Conservation (phyloP, 2,888 invertebrate species). For the Hirtodrosophila histrioides region DNA sequence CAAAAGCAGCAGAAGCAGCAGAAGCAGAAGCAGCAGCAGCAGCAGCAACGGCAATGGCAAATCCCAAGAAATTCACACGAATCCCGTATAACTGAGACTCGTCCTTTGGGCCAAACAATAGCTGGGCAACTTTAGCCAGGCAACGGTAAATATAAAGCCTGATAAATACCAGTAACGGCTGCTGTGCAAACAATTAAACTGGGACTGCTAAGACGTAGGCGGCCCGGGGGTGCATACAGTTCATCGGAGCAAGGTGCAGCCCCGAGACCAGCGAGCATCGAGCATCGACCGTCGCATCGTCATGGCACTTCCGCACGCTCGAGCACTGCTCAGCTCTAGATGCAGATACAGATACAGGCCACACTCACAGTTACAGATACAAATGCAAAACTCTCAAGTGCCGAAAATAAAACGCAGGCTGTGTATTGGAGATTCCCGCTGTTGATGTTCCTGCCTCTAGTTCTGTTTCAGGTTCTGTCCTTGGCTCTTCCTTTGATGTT, state of each 20-base stretch:
- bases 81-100: slow-evolving; percentile 32
- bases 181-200: slow-evolving; percentile 75
- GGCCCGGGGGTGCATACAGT: slow-evolving; percentile 20
- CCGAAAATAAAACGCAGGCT: slow-evolving; percentile 62
- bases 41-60: slow-evolving; percentile 30
- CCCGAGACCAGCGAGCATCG: slow-evolving; percentile 12
- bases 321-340: slow-evolving; percentile 17
- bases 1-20: slow-evolving; percentile 42
- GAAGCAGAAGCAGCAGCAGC: not conserved
- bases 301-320: slow-evolving; percentile 57
- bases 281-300: slow-evolving; percentile 23
- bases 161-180: slow-evolving; percentile 59
- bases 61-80: slow-evolving; percentile 64
- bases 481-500: slow-evolving; percentile 51
- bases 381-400: slow-evolving; percentile 53
- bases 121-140: slow-evolving; percentile 2
- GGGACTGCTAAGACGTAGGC: slow-evolving; percentile 18
- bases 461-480: slow-evolving; percentile 13
- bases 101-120: slow-evolving; percentile 49
- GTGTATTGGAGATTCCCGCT: slow-evolving; percentile 37
- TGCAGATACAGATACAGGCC: slow-evolving; percentile 19
- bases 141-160: slow-evolving; percentile 56
- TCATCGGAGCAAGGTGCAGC: slow-evolving; percentile 61
- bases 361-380: slow-evolving; percentile 31
- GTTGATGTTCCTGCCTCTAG: slow-evolving; percentile 18